These are phyloP conservation scores for Mantis religiosa DNA, from an alignment of 2,888 invertebrate species.

Conservation along the genomic window DNA sequence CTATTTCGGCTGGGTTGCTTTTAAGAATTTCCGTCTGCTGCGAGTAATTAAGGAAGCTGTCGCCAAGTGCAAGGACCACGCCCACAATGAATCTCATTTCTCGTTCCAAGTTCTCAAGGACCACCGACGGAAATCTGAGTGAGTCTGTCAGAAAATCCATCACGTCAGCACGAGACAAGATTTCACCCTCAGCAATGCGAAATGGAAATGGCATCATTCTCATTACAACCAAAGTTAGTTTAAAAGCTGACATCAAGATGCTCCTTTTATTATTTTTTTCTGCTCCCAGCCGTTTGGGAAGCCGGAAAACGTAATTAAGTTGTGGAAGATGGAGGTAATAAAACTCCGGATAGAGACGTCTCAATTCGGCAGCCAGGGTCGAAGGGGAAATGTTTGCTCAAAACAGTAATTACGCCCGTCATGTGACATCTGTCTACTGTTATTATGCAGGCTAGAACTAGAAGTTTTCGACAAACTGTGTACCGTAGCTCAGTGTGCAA, in stretches of 20 bases:
- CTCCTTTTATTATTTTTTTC: background rate
- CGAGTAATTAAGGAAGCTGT: background rate
- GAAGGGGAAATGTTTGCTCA: background rate
- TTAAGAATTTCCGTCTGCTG: background rate
- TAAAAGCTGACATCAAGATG: background rate
- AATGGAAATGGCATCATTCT: background rate
- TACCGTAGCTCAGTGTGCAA: background rate
- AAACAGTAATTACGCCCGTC: background rate
- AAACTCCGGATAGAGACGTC: background rate
- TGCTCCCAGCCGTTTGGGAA: background rate
- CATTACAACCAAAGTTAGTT: background rate
- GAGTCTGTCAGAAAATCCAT: background rate
- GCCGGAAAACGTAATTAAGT: background rate
- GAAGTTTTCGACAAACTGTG: background rate
- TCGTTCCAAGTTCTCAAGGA: background rate
- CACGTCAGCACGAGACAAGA: background rate
- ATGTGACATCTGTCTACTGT: background rate
- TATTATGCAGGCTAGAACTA: too few species aligned
- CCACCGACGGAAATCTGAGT: background rate
- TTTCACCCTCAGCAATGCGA: background rate
- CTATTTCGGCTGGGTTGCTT: background rate
- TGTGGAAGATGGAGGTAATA: background rate
- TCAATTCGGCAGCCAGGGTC: background rate
- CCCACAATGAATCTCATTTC: background rate
- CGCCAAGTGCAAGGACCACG: background rate